phyloP scores from a whole-genome alignment of 2,888 invertebrate genomes.

The Baccha elongata region DNA sequence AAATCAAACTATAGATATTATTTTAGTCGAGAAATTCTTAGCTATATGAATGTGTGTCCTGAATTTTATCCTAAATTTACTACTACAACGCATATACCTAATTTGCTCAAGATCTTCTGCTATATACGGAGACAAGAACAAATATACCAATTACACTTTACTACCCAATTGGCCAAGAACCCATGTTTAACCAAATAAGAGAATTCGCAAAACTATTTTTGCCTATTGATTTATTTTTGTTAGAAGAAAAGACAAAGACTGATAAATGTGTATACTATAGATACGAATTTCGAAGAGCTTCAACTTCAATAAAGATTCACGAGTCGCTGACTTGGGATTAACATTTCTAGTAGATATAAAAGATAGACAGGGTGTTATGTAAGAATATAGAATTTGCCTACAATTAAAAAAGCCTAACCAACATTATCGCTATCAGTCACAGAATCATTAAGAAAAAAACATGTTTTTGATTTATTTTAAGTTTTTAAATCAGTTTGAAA shows the following conservation, averaged over 20 bases:
- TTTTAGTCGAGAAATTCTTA: too few relatives aligned
- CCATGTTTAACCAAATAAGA: constrained; percentile 32
- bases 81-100: background rate
- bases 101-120: constrained; percentile 3
- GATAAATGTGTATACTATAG: background rate
- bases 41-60: background rate
- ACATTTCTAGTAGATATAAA: background rate
- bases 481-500: too few relatives aligned
- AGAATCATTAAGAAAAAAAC: too few relatives aligned
- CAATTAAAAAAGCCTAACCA: too few relatives aligned
- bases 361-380: constrained; percentile 1
- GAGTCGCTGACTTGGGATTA: background rate
- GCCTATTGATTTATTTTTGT: constrained; percentile 37
- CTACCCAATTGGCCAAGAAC: constrained; percentile 33
- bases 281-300: background rate
- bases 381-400: too few relatives aligned
- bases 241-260: constrained; percentile 5
- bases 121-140: background rate
- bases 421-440: too few relatives aligned
- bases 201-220: constrained; percentile 24
- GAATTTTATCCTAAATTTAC: background rate
- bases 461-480: too few relatives aligned
- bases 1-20: background rate
- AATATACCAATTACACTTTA: constrained; percentile 14
- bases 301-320: constrained; percentile 1